A percentile compares a stretch with the other conserved stretches of the same genome.
Conservation (phyloP, 2,797 vertebrate genomes). For the Scolopax rusticola region DNA sequence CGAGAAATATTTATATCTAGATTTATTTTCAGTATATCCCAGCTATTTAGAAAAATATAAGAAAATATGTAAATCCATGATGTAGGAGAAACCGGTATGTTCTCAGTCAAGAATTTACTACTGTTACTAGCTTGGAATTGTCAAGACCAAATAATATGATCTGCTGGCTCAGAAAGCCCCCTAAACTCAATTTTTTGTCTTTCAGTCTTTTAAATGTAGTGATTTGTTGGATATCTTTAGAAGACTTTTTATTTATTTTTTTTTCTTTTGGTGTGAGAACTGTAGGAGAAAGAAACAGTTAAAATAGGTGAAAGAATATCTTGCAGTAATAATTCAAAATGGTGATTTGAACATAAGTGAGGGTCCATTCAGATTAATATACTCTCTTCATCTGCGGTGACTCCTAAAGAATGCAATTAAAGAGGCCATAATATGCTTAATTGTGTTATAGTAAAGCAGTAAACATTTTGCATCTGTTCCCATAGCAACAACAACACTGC, state of each 20-base stretch:
- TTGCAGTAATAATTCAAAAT: neutral
- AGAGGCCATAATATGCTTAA: neutral
- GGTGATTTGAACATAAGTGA: neutral
- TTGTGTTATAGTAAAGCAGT: conserved; percentile 19
- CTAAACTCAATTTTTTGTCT: neutral
- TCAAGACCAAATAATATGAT: neutral
- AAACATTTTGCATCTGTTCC: conserved; percentile 47
- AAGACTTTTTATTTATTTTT: neutral
- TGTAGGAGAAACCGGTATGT: neutral
- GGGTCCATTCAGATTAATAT: neutral
- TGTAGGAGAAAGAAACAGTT: neutral
- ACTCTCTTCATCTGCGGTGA: neutral
- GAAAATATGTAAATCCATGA: neutral
- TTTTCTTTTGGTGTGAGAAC: neutral
- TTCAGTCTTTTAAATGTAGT: neutral
- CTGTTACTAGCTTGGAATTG: neutral
- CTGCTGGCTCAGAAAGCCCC: neutral
- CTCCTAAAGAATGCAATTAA: conserved; percentile 43
- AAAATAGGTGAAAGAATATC: neutral
- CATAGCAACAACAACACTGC: conserved; percentile 58
- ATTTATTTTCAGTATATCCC: neutral
- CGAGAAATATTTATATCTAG: neutral
- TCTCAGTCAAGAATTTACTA: neutral
- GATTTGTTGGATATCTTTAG: neutral
- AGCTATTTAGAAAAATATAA: neutral